Evolutionary conservation across 1,140 invertebrate species (phyloP), one percentile per base, ranked within the genome.

Genomic region (Sycophaga agraensis): DNA sequence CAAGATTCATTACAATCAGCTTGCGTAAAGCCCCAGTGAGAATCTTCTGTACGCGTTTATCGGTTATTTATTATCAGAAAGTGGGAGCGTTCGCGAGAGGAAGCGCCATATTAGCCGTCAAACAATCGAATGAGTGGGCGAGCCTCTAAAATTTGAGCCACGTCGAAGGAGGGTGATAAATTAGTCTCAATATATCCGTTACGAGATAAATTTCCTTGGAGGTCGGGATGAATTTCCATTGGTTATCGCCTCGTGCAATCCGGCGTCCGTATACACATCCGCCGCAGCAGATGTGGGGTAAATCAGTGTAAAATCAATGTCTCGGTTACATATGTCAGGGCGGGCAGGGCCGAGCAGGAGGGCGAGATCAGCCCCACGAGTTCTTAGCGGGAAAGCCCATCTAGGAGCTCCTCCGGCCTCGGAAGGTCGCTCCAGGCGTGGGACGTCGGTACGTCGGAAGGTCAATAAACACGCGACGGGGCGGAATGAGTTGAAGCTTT

Each of bases 291-390:
- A 78, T 78, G 75, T 57, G 53, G 50, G 50, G 43, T 43, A 56
- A 59, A 66, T 49, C 46, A 49, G 63, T 68, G 70, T 76, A 67
- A 76, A 77, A 77, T 78, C 70, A 42, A 73, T 74, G 74, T 50
- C 49, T 64, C 66, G 74, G 67, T 65, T 56, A 63, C 77, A 76
- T 77, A 75, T 75, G 75, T 61, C 55, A 59, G 28, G n/a, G n/a
- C 9, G 42, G 12, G 26, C 12, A 26, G 9, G 3, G 4, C 22
- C 26, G 22, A 37, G n/a, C 34, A 34, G 16, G 19, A 28, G 26
- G 17, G 39, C n/a, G n/a, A 8, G 26, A 9, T 34, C 55, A 58
- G 31, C 28, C 34, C 39, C n/a, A 19, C 6, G n/a, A 43, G 26
- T 51, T 43, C 26, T 51, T 51, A 11, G 9, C 22, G 35, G 31